A percentile compares a stretch with the other conserved stretches of the same genome.
These are phyloP conservation scores for Cheilosia vernalis DNA, from an alignment of 2,888 invertebrate genomes.

Conservation along the genomic window DNA sequence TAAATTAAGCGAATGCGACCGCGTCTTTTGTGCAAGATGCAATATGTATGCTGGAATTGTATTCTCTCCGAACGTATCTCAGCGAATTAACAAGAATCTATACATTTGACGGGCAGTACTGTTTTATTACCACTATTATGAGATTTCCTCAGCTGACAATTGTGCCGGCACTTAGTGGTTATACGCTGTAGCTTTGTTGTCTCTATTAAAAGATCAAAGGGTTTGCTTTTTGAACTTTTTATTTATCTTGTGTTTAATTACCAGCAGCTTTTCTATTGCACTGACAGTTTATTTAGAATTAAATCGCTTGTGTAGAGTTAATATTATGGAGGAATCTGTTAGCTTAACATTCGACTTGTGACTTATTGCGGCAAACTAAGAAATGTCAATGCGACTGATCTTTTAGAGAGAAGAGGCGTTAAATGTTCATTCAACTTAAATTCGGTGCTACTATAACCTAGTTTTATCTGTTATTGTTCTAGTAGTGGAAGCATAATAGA, in stretches of 20 bases:
- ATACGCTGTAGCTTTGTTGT: conserved; percentile 10
- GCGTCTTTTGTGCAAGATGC: conserved; percentile 5
- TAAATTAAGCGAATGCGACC: conserved; percentile 4
- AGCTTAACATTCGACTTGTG: not conserved
- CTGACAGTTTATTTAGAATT: not conserved
- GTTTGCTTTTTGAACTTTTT: conserved; percentile 25
- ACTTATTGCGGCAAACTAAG: too few species aligned
- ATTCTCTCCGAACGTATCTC: not conserved
- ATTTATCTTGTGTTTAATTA: conserved; percentile 27
- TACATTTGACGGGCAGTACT: conserved; percentile 6
- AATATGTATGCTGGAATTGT: not conserved
- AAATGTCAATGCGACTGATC: too few species aligned
- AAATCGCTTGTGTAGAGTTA: not conserved
- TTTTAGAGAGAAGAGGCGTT: too few species aligned
- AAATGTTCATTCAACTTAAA: too few species aligned
- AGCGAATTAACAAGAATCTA: conserved; percentile 25
- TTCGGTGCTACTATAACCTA: too few species aligned
- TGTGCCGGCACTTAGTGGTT: conserved; percentile 3
- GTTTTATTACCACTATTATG: conserved; percentile 23
- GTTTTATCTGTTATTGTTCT: too few species aligned
- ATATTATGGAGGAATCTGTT: not conserved
- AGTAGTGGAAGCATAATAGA: too few species aligned
- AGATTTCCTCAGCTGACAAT: conserved; percentile 4
- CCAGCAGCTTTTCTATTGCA: not conserved
- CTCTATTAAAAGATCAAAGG: conserved; percentile 29